These are phyloP conservation scores for Phataginus tricuspis DNA, from an alignment of 2,797 vertebrate genomes.

Conservation along the genomic window DNA sequence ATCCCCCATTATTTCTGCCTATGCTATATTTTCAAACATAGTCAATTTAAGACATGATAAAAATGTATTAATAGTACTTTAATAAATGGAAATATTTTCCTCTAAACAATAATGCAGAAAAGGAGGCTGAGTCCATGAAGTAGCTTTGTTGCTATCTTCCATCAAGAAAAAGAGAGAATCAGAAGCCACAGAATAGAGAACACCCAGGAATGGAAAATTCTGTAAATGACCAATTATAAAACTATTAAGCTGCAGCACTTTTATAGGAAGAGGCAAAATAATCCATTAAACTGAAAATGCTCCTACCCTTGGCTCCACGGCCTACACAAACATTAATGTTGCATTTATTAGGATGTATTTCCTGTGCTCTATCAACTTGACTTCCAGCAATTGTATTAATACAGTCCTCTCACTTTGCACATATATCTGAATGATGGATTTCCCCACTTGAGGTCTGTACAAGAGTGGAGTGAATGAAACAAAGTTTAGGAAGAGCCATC, in stretches of 20 bases:
- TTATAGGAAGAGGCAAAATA: conserved; percentile 68
- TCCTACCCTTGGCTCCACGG: conserved; percentile 6
- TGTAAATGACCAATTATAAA: conserved; percentile 76
- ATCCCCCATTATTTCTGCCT: background rate
- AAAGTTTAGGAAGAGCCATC: conserved; percentile 57
- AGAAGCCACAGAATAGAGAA: background rate
- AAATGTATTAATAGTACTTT: background rate
- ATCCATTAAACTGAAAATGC: conserved; percentile 73
- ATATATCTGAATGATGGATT: conserved; percentile 65
- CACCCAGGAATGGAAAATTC: conserved; percentile 51
- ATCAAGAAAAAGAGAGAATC: background rate
- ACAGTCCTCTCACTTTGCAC: background rate
- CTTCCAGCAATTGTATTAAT: conserved; percentile 63
- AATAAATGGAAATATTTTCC: background rate
- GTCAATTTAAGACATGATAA: background rate
- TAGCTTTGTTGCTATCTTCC: background rate
- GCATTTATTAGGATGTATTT: conserved; percentile 65
- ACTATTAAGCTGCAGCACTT: conserved; percentile 69
- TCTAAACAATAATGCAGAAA: background rate
- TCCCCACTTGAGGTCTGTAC: conserved; percentile 30
- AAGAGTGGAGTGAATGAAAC: conserved; percentile 66
- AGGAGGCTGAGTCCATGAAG: background rate
- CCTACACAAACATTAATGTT: conserved; percentile 62
- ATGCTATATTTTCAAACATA: background rate
- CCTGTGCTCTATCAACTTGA: conserved; percentile 46